Conservation (phyloP, 2,888 invertebrate genomes). For the Nasonia oneida region DNA sequence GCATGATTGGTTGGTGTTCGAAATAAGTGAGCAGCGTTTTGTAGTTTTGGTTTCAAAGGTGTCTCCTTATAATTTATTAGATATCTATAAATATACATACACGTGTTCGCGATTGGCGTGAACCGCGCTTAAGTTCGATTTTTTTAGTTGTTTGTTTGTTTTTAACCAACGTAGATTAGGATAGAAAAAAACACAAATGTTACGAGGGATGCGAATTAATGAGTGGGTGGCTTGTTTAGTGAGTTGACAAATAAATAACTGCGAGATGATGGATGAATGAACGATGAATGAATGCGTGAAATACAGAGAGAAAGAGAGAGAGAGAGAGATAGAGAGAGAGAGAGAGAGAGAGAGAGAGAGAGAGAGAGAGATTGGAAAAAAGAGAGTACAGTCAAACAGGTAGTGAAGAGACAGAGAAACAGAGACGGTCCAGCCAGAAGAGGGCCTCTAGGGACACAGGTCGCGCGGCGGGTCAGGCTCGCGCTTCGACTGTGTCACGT, state of each 20-base stretch:
- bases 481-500: neutral
- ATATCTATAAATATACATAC: constrained; percentile 74
- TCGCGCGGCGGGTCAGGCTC: constrained; percentile 9
- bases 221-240: constrained; percentile 23
- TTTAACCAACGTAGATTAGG: constrained; percentile 6
- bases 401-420: neutral
- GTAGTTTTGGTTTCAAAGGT: constrained; percentile 62
- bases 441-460: neutral
- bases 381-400: neutral
- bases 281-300: constrained; percentile 48
- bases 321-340: neutral
- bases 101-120: constrained; percentile 56
- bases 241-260: constrained; percentile 57
- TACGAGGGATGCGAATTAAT: constrained; percentile 24
- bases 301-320: neutral
- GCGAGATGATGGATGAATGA: constrained; percentile 48
- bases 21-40: constrained; percentile 40
- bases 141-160: constrained; percentile 63
- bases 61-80: constrained; percentile 73
- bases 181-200: constrained; percentile 4
- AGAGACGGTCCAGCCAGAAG: neutral
- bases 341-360: neutral
- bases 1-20: constrained; percentile 43
- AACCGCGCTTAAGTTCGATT: constrained; percentile 60
- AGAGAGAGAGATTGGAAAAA: neutral